Base-by-base conservation (phyloP, 2,797 vertebrate species). In the Microtus californicus region DNA sequence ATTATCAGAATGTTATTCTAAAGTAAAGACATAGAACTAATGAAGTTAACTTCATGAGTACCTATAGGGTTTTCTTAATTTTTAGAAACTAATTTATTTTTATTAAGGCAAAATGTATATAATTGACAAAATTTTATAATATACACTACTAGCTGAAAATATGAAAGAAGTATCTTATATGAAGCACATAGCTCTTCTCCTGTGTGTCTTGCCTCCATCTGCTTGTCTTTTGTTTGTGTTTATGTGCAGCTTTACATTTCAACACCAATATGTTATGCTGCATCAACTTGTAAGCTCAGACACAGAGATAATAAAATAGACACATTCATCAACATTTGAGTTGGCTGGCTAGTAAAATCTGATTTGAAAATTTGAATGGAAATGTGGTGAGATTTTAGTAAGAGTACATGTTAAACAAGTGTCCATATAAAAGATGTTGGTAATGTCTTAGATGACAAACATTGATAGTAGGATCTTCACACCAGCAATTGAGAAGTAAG, bases 241-340 rank as follows among this genome's bases (percentile, higher is more conserved):
- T 96, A 88, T 95, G 43, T 91, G 69, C 93, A 43, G 23, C 17
- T 93, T 48, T 95, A 87, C 25, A 82, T 96, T 96, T 97, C 89
- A 25, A 45, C 85, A 95, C 93, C 0, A 17, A 89, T 65, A 65
- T 2, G 0, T 69, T 96, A 54, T 48, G 34, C 69, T 94, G 31
- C 85, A n/a, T 65, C 93, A 95, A 92, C 40, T 94, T 87, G 56
- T 87, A 97, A 95, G 56, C 76, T 31, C 1, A 97, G 76, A 94
- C 12, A 93, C 89, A 97, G 95, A 93, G 61, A 92, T 63, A 95
- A 91, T 90, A 96, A 93, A 97, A 92, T 95, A 83, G 23, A 89
- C 10, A 79, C 15, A 34, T 79, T 90, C 43, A 87, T 74, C 81
- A 87, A 88, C 40, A 76, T 93, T 95, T 96, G 87, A 69, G 40